Conservation (phyloP, 2,113 vertebrate genomes). For the Eretmochelys imbricata region DNA sequence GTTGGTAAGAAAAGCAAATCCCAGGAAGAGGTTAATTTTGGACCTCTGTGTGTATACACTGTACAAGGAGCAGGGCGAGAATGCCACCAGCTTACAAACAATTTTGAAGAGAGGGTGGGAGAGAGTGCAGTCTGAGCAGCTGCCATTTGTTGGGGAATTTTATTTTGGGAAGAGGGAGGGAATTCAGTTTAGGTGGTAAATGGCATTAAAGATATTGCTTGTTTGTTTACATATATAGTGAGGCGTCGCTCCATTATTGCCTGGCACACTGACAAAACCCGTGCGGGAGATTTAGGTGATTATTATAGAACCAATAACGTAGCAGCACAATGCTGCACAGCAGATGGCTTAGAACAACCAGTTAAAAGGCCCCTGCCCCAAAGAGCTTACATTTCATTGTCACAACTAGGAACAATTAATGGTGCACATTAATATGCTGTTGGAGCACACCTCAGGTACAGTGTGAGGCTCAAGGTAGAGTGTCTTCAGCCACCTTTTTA, state of each 20-base stretch:
- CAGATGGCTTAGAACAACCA: conserved; percentile 62
- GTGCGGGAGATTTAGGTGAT: conserved; percentile 57
- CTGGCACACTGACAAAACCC: conserved; percentile 63
- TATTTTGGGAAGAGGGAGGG: conserved; percentile 65
- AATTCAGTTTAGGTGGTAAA: conserved; percentile 66
- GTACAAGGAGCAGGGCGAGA: not conserved
- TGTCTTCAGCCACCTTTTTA: not conserved
- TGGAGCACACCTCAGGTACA: not conserved
- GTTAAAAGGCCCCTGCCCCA: conserved; percentile 27
- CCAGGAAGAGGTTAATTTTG: fast-evolving
- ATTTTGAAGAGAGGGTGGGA: not conserved
- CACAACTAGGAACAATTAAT: not conserved
- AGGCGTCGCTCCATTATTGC: conserved; percentile 73
- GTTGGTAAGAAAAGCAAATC: fast-evolving
- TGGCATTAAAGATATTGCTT: conserved; percentile 68
- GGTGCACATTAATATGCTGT: not conserved
- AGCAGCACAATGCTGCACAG: not conserved
- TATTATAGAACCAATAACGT: not conserved
- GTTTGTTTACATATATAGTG: conserved; percentile 71
- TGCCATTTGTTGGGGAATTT: conserved; percentile 58
- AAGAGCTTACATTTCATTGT: not conserved
- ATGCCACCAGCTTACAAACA: not conserved
- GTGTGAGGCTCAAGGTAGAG: not conserved
- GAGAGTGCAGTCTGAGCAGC: conserved; percentile 4
- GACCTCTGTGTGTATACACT: fast-evolving